Evolutionary conservation across 2,113 vertebrate species (phyloP), one percentile per base, ranked within the genome.

Genomic region (Lophura nycthemera): DNA sequence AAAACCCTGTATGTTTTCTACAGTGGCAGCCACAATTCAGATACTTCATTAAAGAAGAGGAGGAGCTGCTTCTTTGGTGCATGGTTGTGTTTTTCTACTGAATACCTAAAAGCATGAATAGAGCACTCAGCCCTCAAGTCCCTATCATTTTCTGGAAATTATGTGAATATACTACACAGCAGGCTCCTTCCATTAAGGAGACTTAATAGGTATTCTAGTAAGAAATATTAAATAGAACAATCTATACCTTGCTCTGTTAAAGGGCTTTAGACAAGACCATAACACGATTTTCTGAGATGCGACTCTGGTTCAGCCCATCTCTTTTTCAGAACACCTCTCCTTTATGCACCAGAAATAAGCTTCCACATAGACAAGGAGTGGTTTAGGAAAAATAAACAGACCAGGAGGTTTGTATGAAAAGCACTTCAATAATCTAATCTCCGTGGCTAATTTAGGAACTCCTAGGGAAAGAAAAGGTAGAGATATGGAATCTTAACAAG

Each of bases 371-470:
- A 69, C 78, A 77, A 19, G 50, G 2, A 29, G 17, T 57, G 36
- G 50, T 42, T 70, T 3, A 80, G 67, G 54, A 59, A 90, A 92
- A 95, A 71, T 21, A 94, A 91, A 71, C 43, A 83, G 27, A 42
- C 60, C 13, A 43, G 42, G 67, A 89, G 42, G 66, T 89, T 88
- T 60, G 57, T 79, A 79, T 65, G 79, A 92, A 77, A 94, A 94
- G 87, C 78, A 89, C 87, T 92, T 86, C 82, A 95, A 97, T 88
- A 94, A 94, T 96, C 93, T 96, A 88, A 95, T 95, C 93, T 91
- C 65, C 88, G 69, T 42, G 71, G 90, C 90, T 83, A 94, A 96
- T 91, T 94, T 96, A 95, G 81, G 90, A 95, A 60, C 95, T 94
- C 83, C 90, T 52, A 91, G 86, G 90, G 69, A 94, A 96, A 82